phyloP scores from a whole-genome alignment of 2,797 vertebrate species.

The Enteromius anoplus region DNA sequence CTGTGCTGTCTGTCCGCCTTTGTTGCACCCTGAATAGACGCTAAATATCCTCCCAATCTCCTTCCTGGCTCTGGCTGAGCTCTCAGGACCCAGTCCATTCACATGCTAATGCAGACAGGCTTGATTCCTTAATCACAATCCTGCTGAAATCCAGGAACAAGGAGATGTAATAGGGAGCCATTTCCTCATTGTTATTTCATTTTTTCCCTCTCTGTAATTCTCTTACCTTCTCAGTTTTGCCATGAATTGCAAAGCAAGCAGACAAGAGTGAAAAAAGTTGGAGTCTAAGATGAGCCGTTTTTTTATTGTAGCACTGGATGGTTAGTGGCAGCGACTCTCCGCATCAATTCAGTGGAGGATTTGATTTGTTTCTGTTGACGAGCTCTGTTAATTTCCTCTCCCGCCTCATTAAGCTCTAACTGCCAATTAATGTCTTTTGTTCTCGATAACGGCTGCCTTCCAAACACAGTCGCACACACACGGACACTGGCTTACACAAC shows the following conservation, averaged over 20 bases:
- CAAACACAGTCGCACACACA: constrained; percentile 72
- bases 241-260: constrained; percentile 40
- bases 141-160: constrained; percentile 76
- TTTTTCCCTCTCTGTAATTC: constrained; percentile 46
- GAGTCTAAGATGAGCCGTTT: constrained; percentile 70
- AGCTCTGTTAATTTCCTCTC: constrained; percentile 83
- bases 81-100: constrained; percentile 78
- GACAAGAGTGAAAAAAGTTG: constrained; percentile 30
- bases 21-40: constrained; percentile 83
- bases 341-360: constrained; percentile 80
- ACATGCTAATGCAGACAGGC: constrained; percentile 80
- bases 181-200: constrained; percentile 69
- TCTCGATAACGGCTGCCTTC: constrained; percentile 82
- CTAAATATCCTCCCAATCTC: constrained; percentile 84
- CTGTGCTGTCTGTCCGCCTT: constrained; percentile 70
- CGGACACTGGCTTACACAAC: constrained; percentile 32
- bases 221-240: constrained; percentile 37
- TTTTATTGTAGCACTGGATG: constrained; percentile 74
- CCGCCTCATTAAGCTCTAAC: constrained; percentile 88
- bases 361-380: constrained; percentile 84
- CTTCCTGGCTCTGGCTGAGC: constrained; percentile 74
- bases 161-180: constrained; percentile 72
- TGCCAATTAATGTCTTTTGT: constrained; percentile 88
- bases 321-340: constrained; percentile 75
- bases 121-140: constrained; percentile 76